A percentile compares a stretch with the other conserved stretches of the same genome.
phyloP scores from a whole-genome alignment of 2,113 vertebrate species.

The Toxotes jaculatrix region DNA sequence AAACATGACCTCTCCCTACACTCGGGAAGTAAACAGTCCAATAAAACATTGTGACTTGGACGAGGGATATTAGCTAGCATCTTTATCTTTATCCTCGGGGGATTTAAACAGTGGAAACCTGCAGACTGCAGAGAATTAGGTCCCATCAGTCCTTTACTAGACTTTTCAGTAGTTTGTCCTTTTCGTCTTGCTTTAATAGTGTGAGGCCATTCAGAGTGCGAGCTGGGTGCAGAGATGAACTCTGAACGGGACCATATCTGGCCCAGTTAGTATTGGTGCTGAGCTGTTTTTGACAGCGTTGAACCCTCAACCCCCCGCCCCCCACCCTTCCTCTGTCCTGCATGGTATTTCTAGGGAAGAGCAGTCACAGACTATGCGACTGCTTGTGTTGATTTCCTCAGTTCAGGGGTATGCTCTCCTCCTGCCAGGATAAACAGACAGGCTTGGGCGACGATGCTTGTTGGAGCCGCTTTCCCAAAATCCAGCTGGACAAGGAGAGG shows the following conservation, averaged over 20 bases:
- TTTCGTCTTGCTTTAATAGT: conserved; percentile 18
- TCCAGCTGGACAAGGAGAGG: conserved; percentile 63
- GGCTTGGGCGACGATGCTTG: conserved; percentile 52
- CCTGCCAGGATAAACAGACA: conserved; percentile 78
- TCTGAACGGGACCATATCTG: conserved; percentile 49
- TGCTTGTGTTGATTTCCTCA: conserved; percentile 73
- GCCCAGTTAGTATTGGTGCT: conserved; percentile 45
- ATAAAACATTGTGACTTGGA: conserved; percentile 60
- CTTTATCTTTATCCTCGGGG: conserved; percentile 15
- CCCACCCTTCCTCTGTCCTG: conserved; percentile 22
- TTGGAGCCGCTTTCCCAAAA: conserved; percentile 56
- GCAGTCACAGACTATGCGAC: conserved; percentile 29
- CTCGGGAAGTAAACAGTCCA: conserved; percentile 54
- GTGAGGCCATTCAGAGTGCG: conserved; percentile 11
- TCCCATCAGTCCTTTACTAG: conserved; percentile 5
- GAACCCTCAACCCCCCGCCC: not conserved
- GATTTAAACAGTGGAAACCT: conserved; percentile 41
- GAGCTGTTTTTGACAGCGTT: conserved; percentile 46
- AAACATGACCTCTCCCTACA: conserved; percentile 54
- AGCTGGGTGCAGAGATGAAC: conserved; percentile 45
- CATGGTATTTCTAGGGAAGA: conserved; percentile 53
- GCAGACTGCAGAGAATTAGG: conserved; percentile 18
- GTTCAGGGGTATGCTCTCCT: conserved; percentile 69
- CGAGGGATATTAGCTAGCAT: conserved; percentile 28
- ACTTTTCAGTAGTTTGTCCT: conserved; percentile 8